phyloP scores from a whole-genome alignment of 1,140 invertebrate genomes.

The Rhysida immarginata region DNA sequence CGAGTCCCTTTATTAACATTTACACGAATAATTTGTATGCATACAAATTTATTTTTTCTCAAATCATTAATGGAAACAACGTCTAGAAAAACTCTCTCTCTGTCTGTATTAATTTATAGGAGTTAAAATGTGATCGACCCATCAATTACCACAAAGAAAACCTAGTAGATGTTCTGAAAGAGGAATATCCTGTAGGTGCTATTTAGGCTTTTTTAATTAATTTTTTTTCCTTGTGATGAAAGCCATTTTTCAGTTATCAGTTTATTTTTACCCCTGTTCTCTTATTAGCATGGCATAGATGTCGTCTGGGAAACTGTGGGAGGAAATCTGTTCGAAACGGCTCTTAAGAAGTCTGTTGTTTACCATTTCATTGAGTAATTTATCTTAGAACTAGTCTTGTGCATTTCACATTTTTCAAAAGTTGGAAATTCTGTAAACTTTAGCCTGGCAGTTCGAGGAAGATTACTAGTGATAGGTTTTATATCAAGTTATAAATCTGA shows the following conservation, averaged over 20 bases:
- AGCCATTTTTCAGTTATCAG: neutral
- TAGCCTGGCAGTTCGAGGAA: neutral
- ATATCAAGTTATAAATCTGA: neutral
- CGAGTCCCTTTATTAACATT: too few relatives aligned
- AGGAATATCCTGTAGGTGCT: conserved; percentile 28
- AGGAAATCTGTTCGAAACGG: conserved; percentile 26
- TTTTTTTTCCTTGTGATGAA: neutral
- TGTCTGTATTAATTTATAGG: too few relatives aligned
- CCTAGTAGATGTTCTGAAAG: conserved; percentile 21
- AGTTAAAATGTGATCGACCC: conserved; percentile 28
- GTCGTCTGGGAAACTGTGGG: conserved; percentile 32
- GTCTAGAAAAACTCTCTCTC: too few relatives aligned
- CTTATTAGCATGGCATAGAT: conserved; percentile 29
- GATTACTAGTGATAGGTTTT: neutral
- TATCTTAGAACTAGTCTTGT: too few relatives aligned
- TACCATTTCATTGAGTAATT: too few relatives aligned
- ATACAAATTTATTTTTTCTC: too few relatives aligned
- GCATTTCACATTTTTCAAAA: too few relatives aligned
- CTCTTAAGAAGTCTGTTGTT: too few relatives aligned
- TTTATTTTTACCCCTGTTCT: neutral
- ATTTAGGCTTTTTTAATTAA: too few relatives aligned
- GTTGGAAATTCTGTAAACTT: too few relatives aligned
- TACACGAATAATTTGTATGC: too few relatives aligned
- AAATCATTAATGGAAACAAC: too few relatives aligned
- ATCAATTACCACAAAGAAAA: conserved; percentile 30